Base-by-base conservation (phyloP, 1,140 invertebrate genomes). In the Teleogryllus occipitalis region DNA sequence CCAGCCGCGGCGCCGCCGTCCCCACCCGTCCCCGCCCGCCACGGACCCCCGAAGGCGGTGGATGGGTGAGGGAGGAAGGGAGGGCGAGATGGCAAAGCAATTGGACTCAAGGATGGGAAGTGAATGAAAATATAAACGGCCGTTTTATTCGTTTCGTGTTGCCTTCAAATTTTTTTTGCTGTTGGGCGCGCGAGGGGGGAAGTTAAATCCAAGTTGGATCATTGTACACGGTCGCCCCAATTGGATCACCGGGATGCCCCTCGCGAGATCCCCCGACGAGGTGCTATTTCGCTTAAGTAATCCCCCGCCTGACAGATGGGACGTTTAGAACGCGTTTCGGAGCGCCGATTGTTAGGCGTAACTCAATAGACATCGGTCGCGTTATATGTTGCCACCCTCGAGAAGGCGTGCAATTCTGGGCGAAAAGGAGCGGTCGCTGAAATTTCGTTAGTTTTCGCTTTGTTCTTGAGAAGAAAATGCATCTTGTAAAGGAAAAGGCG, bases 71-170 rank as follows among this genome's bases (percentile, higher is more conserved):
- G 54, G 49, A 8, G 15, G 49, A 8, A 54, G 49, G 49, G 54
- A 65, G 54, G 54, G 18, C 10, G 54, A 7, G 18, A 65, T 65
- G 54, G 54, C 54, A 65, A 65, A 18, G 54, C 54, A 65, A 65
- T 65, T 65, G 54, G 54, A 65, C 54, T 65, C 54, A 65, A 65
- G 54, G 54, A 65, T 65, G 54, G 54, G 18, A 65, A 65, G 54
- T 65, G 54, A 65, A 65, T 65, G 54, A 65, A 65, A 65, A 65
- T 65, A 65, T 65, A 65, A 65, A 65, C 54, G 54, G 18, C 54
- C 54, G 10, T 65, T 65, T 65, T 65, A 65, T 65, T 65, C 54
- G 54, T 18, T 65, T 65, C 54, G 54, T 65, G 54, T 65, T 65
- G 54, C 54, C 54, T 3, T 65, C 54, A 65, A 65, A 65, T 65